phyloP scores from a whole-genome alignment of 2,888 invertebrate species.

The Sarcophaga caerulescens region DNA sequence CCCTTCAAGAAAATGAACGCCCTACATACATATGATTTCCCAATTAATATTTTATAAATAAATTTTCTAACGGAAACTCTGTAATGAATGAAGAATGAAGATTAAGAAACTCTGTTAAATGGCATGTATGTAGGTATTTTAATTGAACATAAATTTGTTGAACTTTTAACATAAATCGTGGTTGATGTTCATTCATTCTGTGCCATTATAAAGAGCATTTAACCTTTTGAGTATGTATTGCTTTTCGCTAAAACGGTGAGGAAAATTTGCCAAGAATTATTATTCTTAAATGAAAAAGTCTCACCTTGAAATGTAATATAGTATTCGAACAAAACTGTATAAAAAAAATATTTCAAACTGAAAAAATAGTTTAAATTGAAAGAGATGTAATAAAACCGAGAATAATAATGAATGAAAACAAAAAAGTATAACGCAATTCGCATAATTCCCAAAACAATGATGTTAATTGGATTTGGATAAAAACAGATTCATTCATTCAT shows the following conservation, averaged over 20 bases:
- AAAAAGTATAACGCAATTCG: too few relatives aligned
- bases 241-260: conserved; percentile 11
- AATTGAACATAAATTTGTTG: conserved; percentile 49
- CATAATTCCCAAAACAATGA: too few relatives aligned
- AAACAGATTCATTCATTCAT: too few relatives aligned
- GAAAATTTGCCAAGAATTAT: conserved; percentile 37
- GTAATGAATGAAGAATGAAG: background rate
- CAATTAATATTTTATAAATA: too few relatives aligned
- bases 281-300: conserved; percentile 17
- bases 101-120: conserved; percentile 7
- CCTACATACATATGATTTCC: too few relatives aligned
- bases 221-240: conserved; percentile 15
- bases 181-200: background rate
- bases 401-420: too few relatives aligned
- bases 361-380: too few relatives aligned
- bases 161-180: conserved; percentile 52
- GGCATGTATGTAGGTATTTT: conserved; percentile 28
- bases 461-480: too few relatives aligned
- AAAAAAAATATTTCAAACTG: too few relatives aligned
- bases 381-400: too few relatives aligned
- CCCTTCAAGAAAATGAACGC: too few relatives aligned
- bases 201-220: background rate
- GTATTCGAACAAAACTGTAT: too few relatives aligned
- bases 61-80: background rate
- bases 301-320: conserved; percentile 8